These are phyloP conservation scores for Pteria penguin DNA, from an alignment of 2,888 invertebrate genomes.

Conservation along the genomic window DNA sequence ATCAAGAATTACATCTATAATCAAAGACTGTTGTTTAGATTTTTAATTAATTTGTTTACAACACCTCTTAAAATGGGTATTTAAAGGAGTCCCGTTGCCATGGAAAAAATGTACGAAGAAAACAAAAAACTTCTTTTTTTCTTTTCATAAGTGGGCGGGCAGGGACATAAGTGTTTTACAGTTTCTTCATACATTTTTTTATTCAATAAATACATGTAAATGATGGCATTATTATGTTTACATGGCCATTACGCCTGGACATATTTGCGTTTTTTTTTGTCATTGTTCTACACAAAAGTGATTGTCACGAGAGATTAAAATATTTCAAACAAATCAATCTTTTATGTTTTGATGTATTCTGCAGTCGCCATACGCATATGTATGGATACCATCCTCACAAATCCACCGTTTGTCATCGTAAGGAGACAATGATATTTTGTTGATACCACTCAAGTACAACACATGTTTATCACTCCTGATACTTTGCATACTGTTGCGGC, in stretches of 20 bases:
- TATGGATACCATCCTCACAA: slow-evolving; percentile 1
- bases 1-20: not conserved
- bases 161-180: not conserved
- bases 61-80: not conserved
- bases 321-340: not conserved
- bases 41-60: not conserved
- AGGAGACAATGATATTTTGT: slow-evolving; percentile 16
- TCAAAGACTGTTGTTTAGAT: too few relatives aligned
- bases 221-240: not conserved
- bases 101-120: not conserved
- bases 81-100: not conserved
- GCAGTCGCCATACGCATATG: slow-evolving; percentile 6
- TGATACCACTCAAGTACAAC: not conserved
- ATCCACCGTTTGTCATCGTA: slow-evolving; percentile 22
- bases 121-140: not conserved
- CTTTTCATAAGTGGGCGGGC: not conserved
- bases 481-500: not conserved
- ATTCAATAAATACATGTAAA: not conserved
- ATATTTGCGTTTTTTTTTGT: not conserved
- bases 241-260: not conserved
- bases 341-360: not conserved
- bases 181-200: not conserved
- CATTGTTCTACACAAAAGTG: not conserved
- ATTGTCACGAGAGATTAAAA: not conserved
- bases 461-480: slow-evolving; percentile 13